Evolutionary conservation across 2,113 vertebrate species (phyloP).

Genomic region (Ictidomys tridecemlineatus): DNA sequence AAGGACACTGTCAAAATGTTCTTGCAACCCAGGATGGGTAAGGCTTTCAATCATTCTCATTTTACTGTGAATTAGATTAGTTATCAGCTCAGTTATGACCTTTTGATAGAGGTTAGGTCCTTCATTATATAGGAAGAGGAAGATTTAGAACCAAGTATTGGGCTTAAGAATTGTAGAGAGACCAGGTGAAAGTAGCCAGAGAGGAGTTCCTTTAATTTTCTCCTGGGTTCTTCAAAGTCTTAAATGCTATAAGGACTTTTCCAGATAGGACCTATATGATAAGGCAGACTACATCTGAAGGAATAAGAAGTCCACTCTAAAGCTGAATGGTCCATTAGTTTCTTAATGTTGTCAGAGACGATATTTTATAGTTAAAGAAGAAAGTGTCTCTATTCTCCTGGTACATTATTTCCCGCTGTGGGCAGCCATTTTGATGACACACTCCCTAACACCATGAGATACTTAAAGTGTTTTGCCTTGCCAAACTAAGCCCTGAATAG

Average conservation of each 20-base stretch:
- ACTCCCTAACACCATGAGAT: not conserved
- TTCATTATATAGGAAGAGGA: not conserved
- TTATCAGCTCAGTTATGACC: not conserved
- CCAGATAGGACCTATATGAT: not conserved
- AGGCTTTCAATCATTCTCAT: slow-evolving; percentile 14
- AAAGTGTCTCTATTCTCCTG: not conserved
- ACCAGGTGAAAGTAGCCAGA: not conserved
- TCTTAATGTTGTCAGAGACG: slow-evolving; percentile 14
- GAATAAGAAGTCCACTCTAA: not conserved
- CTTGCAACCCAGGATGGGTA: not conserved
- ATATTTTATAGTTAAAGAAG: not conserved
- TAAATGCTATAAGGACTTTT: not conserved
- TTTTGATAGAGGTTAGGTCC: not conserved
- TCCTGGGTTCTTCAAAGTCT: not conserved
- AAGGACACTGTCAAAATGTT: slow-evolving; percentile 49
- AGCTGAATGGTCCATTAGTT: not conserved
- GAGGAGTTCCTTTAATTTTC: slow-evolving; percentile 29
- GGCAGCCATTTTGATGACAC: not conserved
- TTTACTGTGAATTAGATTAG: slow-evolving; percentile 46
- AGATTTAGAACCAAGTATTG: not conserved
- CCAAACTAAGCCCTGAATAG: not conserved
- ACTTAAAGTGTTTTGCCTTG: not conserved
- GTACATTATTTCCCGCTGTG: not conserved
- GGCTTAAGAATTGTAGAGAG: not conserved
- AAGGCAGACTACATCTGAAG: not conserved